Evolutionary conservation across 2,797 vertebrate species (phyloP).

Genomic region (Hippoglossus hippoglossus): DNA sequence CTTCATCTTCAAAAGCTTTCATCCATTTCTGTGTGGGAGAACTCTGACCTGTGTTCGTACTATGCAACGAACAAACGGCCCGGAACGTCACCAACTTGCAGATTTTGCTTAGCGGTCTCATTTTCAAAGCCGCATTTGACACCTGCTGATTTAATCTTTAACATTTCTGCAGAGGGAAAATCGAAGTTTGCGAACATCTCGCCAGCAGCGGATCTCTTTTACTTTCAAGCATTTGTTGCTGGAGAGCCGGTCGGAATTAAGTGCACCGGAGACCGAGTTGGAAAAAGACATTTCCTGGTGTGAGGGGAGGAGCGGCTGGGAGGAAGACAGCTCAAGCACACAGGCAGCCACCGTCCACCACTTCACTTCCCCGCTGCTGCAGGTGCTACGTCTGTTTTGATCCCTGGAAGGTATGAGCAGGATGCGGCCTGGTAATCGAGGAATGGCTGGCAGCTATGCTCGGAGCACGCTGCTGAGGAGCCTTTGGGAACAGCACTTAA

Average conservation of each 20-base stretch:
- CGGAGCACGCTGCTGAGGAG: background rate
- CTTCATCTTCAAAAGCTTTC: background rate
- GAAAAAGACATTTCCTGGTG: slow-evolving; percentile 76
- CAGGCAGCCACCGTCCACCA: slow-evolving; percentile 39
- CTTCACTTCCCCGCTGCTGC: slow-evolving; percentile 16
- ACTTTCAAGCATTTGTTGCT: slow-evolving; percentile 32
- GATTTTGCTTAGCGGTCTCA: background rate
- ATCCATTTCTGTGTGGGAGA: slow-evolving; percentile 5
- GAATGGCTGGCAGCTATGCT: slow-evolving; percentile 40
- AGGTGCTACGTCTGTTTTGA: slow-evolving; percentile 13
- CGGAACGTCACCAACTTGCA: background rate
- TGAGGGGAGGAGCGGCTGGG: slow-evolving; percentile 46
- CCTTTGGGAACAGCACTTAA: slow-evolving; percentile 17
- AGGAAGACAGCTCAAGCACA: slow-evolving; percentile 56
- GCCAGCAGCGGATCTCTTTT: slow-evolving; percentile 31
- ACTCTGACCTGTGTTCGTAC: background rate
- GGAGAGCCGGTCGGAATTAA: slow-evolving; percentile 48
- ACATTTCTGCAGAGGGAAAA: slow-evolving; percentile 11
- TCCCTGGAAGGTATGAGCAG: slow-evolving; percentile 35
- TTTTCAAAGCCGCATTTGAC: background rate
- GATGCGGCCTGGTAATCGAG: slow-evolving; percentile 39
- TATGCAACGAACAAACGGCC: background rate
- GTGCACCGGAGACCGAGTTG: slow-evolving; percentile 56
- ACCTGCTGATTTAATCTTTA: background rate
- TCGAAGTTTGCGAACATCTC: background rate